These are phyloP conservation scores for Psophia crepitans DNA, from an alignment of 2,113 vertebrate species.

Conservation along the genomic window DNA sequence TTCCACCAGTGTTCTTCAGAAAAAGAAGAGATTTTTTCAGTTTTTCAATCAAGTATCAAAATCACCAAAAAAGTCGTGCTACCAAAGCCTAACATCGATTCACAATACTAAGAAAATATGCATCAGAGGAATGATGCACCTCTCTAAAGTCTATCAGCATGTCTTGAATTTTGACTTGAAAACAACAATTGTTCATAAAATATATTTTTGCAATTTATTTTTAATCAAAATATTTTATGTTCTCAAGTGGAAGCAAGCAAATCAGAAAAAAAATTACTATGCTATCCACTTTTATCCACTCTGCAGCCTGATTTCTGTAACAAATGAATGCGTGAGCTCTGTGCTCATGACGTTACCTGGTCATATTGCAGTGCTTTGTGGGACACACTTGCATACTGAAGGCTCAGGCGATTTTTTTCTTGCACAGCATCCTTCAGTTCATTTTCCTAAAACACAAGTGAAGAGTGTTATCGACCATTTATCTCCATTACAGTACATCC, in stretches of 20 bases:
- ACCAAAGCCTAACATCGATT: not conserved
- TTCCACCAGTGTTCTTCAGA: not conserved
- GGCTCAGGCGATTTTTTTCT: slow-evolving; percentile 76
- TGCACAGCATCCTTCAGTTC: slow-evolving; percentile 81
- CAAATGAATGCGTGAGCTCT: not conserved
- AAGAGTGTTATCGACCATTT: not conserved
- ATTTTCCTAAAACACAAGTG: slow-evolving; percentile 75
- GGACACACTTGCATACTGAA: slow-evolving; percentile 74
- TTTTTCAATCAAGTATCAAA: not conserved
- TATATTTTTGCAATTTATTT: not conserved
- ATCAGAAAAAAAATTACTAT: not conserved
- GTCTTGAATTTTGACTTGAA: not conserved
- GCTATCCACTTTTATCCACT: not conserved
- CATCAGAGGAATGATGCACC: not conserved
- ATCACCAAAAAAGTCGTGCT: not conserved
- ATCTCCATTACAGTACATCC: not conserved
- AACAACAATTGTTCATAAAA: not conserved
- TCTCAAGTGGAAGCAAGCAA: not conserved
- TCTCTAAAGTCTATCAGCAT: not conserved
- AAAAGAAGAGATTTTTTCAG: not conserved
- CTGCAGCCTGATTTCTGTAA: not conserved
- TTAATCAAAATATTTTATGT: not conserved
- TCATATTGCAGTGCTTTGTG: slow-evolving; percentile 73
- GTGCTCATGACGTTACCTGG: slow-evolving; percentile 76
- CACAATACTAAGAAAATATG: not conserved